Percentiles rank a stretch among this genome's conserved stretches.
Evolutionary conservation across 2,888 invertebrate species (phyloP).

Genomic region (Acanthococcus lagerstroemiae): DNA sequence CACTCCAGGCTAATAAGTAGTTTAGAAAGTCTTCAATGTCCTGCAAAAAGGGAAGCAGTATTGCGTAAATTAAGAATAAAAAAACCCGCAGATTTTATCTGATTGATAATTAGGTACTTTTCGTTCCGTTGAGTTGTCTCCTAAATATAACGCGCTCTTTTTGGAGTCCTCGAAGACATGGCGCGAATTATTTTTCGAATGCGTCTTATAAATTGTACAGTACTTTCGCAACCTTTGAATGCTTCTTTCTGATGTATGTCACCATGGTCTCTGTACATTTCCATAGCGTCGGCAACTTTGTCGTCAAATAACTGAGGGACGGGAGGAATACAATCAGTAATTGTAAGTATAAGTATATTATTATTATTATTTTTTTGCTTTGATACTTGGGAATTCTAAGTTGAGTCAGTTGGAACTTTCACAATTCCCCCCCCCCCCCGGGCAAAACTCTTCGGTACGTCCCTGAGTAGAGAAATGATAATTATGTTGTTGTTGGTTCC

Average conservation of each 20-base stretch:
- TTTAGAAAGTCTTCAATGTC: neutral
- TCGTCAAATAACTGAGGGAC: neutral
- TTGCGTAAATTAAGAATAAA: neutral
- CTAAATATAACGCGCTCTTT: neutral
- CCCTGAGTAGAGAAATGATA: no score
- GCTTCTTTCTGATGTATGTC: neutral
- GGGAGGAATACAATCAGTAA: neutral
- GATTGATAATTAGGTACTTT: neutral
- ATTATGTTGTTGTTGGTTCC: no score
- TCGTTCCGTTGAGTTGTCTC: neutral
- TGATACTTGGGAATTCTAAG: no score
- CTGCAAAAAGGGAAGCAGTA: neutral
- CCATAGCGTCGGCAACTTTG: neutral
- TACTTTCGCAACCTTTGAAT: conserved; percentile 3
- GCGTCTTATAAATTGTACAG: conserved; percentile 14
- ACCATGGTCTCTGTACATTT: neutral
- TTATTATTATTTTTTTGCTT: no score
- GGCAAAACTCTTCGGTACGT: no score
- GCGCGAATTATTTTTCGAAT: conserved; percentile 3
- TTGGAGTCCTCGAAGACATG: conserved; percentile 4
- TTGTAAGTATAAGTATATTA: no score
- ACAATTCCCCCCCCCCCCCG: no score
- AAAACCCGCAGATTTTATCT: neutral
- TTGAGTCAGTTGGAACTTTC: no score
- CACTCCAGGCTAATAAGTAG: neutral